phyloP scores from a whole-genome alignment of 1,140 invertebrate species.

The Colletes latitarsis region DNA sequence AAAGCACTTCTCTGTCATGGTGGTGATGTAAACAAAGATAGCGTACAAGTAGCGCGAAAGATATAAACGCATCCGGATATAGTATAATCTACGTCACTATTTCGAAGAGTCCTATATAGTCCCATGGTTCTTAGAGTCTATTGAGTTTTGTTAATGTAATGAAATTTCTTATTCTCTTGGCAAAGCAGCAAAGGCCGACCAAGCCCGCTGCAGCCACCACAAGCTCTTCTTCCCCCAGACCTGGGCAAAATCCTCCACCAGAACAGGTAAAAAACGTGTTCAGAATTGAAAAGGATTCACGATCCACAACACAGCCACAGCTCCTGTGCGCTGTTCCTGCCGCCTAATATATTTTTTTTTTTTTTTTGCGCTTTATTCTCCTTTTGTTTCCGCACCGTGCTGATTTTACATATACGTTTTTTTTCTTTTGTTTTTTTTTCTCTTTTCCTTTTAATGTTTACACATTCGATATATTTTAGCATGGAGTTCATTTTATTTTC shows the following conservation, averaged over 20 bases:
- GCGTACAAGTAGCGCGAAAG: not conserved
- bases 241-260: constrained; percentile 82
- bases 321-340: constrained; percentile 46
- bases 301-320: constrained; percentile 56
- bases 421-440: constrained; percentile 14
- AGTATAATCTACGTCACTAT: constrained; percentile 4
- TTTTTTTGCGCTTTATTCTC: constrained; percentile 54
- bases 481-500: constrained; percentile 58
- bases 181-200: constrained; percentile 82
- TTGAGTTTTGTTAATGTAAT: constrained; percentile 72
- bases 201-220: constrained; percentile 82
- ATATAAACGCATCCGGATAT: not conserved
- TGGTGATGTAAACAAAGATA: constrained; percentile 14
- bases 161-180: constrained; percentile 79
- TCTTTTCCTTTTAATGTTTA: constrained; percentile 47
- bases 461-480: constrained; percentile 29
- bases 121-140: constrained; percentile 50
- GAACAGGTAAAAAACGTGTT: constrained; percentile 83
- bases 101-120: constrained; percentile 45
- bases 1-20: constrained; percentile 23
- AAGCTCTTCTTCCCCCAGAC: constrained; percentile 82
- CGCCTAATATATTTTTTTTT: constrained; percentile 39
- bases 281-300: constrained; percentile 51
- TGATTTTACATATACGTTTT: constrained; percentile 1
- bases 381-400: constrained; percentile 50